Evolutionary conservation across 2,113 vertebrate species (phyloP), one percentile per base, ranked within the genome.

Genomic region (Seriola rivoliana): DNA sequence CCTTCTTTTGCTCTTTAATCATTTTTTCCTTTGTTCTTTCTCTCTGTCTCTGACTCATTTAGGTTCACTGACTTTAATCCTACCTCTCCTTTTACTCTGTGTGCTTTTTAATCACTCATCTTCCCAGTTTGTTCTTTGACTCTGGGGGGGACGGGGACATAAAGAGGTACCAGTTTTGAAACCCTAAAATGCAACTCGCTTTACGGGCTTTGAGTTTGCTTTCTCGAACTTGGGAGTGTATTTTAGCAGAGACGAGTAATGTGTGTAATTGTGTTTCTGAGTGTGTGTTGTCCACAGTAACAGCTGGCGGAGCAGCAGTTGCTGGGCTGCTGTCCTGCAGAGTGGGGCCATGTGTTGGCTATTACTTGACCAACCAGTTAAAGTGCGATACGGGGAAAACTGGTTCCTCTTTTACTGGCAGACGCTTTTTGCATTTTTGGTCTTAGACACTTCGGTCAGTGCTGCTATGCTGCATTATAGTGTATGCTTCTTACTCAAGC

Each of bases 301-400:
- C 90, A 94, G 90, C 93, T 92, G 92, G 86, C 3, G 7, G n/a
- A 84, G 80, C 82, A 88, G 88, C 86, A 90, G 86, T 90, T 84
- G 82, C 66, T 57, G 81, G 66, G 66, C 60, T 78, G 73, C 80
- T 78, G 60, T 86, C 80, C 84, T 88, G 84, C 84, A 89, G 89
- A 87, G 80, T 46, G 48, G 12, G n/a, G 63, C 86, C 86, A 86
- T 92, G 91, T 94, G 88, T 89, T 78, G 82, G 75, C 64, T 64
- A 67, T 85, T 87, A 86, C 62, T 80, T 68, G 34, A 63, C 76
- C 71, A 65, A 75, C 46, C 69, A 68, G 82, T 75, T 60, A 40
- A 81, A 78, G 73, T 60, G 54, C 62, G 67, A 87, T 84, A 75
- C 80, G 46, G 4, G 17, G 5, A 23, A 81, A 68, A 74, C 58